Conservation (phyloP, 2,888 invertebrate species). For the Pasiphila rectangulata region DNA sequence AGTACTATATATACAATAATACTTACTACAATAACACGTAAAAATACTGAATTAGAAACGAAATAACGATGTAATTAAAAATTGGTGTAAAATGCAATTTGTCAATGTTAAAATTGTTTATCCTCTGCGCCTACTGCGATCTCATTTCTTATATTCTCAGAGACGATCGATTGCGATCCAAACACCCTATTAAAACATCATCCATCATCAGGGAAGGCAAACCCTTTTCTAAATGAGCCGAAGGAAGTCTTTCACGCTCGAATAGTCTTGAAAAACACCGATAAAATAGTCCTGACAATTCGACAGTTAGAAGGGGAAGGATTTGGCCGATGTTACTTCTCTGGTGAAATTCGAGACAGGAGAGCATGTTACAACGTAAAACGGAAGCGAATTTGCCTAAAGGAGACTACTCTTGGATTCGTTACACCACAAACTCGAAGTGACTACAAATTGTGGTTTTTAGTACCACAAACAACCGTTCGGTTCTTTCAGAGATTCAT, state of each 20-base stretch:
- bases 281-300: neutral
- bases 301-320: neutral
- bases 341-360: neutral
- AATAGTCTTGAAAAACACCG: slow-evolving; percentile 7
- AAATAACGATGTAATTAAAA: too few species aligned
- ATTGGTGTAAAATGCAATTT: too few species aligned
- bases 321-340: neutral
- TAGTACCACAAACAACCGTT: too few species aligned
- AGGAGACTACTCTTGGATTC: too few species aligned
- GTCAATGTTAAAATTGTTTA: too few species aligned
- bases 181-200: slow-evolving; percentile 11
- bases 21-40: too few species aligned
- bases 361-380: neutral
- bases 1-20: too few species aligned
- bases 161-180: slow-evolving; percentile 1
- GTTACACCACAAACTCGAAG: too few species aligned
- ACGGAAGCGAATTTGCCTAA: neutral
- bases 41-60: too few species aligned
- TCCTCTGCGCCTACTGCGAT: too few species aligned
- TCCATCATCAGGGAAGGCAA: slow-evolving; percentile 8
- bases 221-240: slow-evolving; percentile 13
- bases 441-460: too few species aligned
- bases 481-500: too few species aligned
- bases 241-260: slow-evolving; percentile 9
- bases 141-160: neutral